Base-by-base conservation (phyloP, 1,140 invertebrate species). In the Hyles vespertilio region DNA sequence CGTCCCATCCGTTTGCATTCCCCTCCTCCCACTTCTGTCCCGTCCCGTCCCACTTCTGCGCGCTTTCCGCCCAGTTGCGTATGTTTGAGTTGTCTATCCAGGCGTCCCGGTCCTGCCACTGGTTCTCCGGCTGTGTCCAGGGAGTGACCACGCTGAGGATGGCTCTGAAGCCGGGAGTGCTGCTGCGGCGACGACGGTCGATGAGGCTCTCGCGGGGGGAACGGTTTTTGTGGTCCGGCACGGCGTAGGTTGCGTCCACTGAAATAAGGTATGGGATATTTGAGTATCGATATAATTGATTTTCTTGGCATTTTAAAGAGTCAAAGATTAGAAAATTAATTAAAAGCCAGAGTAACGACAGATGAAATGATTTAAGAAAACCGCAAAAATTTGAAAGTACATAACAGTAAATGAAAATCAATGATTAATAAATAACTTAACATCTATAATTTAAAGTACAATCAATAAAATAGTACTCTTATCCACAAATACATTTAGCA, bases 1-100 rank as follows among this genome's bases (percentile, higher is more conserved):
- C 73, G 5, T 74, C 76, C 79, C 84, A 84, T 2, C 68, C 72
- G n/a, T 71, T 70, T 3, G 69, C 67, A 49, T 81, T 81, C 0
- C 53, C 65, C 45, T 63, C 45, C 22, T 77, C 76, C 75, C 79
- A 83, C 32, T 75, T 61, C 8, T 68, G 62, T 1, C 51, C 63
- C 36, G 55, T 59, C n/a, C 61, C 53, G 10, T 81, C 77, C 79
- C 79, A 79, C 32, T 84, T 79, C 12, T 81, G 81, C 0, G 72
- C 63, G 60, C 64, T 84, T 48, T 85, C 84, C 0, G 84, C 78
- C 84, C 84, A 87, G 56, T 72, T 84, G 3, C 82, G 51, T 3
- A 87, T 67, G 47, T 80, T 84, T 3, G 82, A 80, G 72, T 87
- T 87, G 65, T 87, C 82, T 2, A 83, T 63, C 82, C 84, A 85